phyloP scores from a whole-genome alignment of 2,113 vertebrate species.

The Lucifuga dentata region DNA sequence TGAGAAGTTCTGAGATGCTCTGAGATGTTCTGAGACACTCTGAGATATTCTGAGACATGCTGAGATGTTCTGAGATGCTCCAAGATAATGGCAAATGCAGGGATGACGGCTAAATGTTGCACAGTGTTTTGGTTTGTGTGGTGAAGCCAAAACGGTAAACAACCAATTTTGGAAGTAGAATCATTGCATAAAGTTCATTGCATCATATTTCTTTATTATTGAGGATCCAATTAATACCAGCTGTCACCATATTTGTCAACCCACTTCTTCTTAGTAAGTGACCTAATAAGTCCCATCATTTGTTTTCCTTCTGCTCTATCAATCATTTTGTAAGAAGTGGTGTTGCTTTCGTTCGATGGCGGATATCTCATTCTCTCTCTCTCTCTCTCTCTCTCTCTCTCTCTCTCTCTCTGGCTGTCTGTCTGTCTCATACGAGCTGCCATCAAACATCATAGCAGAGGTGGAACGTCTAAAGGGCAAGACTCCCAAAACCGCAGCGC shows the following conservation, averaged over 20 bases:
- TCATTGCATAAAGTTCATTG: conserved; percentile 11
- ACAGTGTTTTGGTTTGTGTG: conserved; percentile 67
- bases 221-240: conserved; percentile 33
- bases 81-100: no score
- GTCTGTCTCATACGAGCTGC: conserved; percentile 50
- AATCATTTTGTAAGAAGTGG: conserved; percentile 35
- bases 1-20: no score
- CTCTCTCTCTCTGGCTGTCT: neutral
- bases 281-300: conserved; percentile 36
- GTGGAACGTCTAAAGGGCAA: conserved; percentile 68
- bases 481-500: conserved; percentile 69
- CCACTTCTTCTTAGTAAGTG: conserved; percentile 26
- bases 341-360: conserved; percentile 20
- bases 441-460: conserved; percentile 59
- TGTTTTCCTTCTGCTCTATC: conserved; percentile 29
- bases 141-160: conserved; percentile 35
- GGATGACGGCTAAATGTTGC: conserved; percentile 53
- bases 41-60: no score
- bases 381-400: neutral
- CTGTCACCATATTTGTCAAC: conserved; percentile 37
- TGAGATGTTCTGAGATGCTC: no score
- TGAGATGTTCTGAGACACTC: no score
- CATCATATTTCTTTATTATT: conserved; percentile 44
- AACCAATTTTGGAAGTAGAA: conserved; percentile 7
- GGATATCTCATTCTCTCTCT: conserved; percentile 19